phyloP scores from a whole-genome alignment of 64 coral and sea anemone genomes.

The Montipora foliosa region DNA sequence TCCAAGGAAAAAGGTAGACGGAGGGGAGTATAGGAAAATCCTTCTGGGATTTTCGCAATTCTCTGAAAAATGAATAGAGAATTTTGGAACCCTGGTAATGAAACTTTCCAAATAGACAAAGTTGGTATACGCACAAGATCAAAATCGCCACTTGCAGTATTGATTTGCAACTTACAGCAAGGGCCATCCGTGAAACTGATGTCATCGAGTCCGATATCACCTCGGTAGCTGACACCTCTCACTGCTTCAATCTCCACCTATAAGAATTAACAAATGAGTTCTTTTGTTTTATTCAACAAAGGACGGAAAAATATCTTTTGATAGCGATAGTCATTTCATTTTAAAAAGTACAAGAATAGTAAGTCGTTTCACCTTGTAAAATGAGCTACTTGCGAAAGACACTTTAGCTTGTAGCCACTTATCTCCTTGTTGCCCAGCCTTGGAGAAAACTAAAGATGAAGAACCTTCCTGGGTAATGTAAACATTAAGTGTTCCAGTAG shows the following conservation, averaged over 20 bases:
- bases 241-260: slow-evolving; percentile 74
- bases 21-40: no score
- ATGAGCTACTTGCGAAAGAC: slow-evolving; percentile 28
- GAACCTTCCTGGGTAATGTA: background rate
- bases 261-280: background rate
- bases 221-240: slow-evolving; percentile 53
- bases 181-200: slow-evolving; percentile 56
- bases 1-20: no score
- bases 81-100: no score
- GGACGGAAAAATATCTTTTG: no score
- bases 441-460: slow-evolving; percentile 40
- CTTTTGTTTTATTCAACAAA: no score
- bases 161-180: slow-evolving; percentile 42
- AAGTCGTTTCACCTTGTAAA: slow-evolving; percentile 20
- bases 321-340: no score
- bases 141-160: no score
- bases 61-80: no score
- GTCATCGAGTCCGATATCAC: slow-evolving; percentile 82
- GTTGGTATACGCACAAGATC: no score
- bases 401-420: slow-evolving; percentile 55
- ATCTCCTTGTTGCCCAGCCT: slow-evolving; percentile 62
- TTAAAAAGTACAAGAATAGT: no score
- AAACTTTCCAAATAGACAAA: no score
- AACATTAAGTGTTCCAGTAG: slow-evolving; percentile 57
- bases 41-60: no score